Evolutionary conservation across 2,888 invertebrate genomes (phyloP).

Genomic region (Hyles lineata): DNA sequence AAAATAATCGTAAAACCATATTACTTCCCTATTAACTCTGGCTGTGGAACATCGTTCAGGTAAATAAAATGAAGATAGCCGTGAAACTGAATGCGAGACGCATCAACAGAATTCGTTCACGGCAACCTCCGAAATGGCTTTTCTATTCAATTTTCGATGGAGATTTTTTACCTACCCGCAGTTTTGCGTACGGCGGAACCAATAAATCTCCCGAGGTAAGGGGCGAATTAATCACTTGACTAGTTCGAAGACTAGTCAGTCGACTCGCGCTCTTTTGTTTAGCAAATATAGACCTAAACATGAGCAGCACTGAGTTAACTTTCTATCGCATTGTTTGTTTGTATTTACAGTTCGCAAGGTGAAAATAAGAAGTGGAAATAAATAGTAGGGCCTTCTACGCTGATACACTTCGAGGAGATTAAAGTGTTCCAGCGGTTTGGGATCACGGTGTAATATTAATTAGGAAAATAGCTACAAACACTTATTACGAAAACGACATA

Average conservation of each 20-base stretch:
- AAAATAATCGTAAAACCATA: conserved; percentile 23
- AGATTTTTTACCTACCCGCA: conserved; percentile 84
- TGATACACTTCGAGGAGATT: conserved; percentile 81
- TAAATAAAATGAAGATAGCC: conserved; percentile 77
- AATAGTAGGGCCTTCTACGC: conserved; percentile 71
- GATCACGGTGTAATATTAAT: conserved; percentile 72
- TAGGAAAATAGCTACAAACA: conserved; percentile 54
- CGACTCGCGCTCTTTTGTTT: conserved; percentile 51
- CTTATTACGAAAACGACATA: neutral
- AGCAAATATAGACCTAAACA: conserved; percentile 58
- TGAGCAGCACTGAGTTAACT: conserved; percentile 51
- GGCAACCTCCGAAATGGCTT: conserved; percentile 78
- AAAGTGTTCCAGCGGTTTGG: conserved; percentile 70
- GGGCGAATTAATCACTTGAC: conserved; percentile 83
- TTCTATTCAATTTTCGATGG: conserved; percentile 85
- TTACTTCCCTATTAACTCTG: conserved; percentile 35
- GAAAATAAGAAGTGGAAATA: conserved; percentile 82
- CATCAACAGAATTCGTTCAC: conserved; percentile 74
- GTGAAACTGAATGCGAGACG: conserved; percentile 69
- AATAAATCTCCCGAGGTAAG: conserved; percentile 84
- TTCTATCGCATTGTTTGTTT: conserved; percentile 49
- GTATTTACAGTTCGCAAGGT: conserved; percentile 77
- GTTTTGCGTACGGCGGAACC: conserved; percentile 84
- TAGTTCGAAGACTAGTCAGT: conserved; percentile 70
- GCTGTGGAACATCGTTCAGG: conserved; percentile 58